phyloP scores from a whole-genome alignment of 1,140 invertebrate species.

The Idris sp. region DNA sequence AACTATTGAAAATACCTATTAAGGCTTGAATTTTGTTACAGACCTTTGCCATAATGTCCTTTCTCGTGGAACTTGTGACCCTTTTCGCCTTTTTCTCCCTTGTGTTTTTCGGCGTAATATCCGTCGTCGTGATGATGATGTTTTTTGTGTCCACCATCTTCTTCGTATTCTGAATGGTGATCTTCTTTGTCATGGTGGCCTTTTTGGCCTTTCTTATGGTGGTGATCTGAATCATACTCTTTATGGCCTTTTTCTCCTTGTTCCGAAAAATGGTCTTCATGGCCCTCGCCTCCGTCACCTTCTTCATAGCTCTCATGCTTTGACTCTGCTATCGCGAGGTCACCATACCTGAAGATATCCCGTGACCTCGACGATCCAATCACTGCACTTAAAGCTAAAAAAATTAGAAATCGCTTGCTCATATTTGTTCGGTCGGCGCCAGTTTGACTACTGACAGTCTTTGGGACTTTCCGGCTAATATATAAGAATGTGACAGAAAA shows the following conservation, averaged over 20 bases:
- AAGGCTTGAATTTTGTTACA: no score
- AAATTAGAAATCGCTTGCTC: conserved; percentile 11
- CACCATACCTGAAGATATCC: conserved; percentile 55
- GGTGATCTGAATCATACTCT: conserved; percentile 51
- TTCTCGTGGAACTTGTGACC: conserved; percentile 85
- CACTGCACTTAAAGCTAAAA: conserved; percentile 30
- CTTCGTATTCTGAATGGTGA: conserved; percentile 65
- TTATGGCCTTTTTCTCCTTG: conserved; percentile 36
- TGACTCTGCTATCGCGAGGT: conserved; percentile 69
- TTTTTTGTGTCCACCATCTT: conserved; percentile 62
- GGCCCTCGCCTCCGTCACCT: conserved; percentile 80
- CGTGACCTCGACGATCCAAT: conserved; percentile 33
- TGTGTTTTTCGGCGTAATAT: conserved; percentile 62
- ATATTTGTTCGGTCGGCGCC: conserved; percentile 22
- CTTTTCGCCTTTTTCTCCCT: conserved; percentile 65
- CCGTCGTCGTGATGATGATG: conserved; percentile 72
- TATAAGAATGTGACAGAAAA: conserved; percentile 67
- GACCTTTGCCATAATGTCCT: conserved; percentile 88
- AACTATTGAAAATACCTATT: no score
- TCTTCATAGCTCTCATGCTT: conserved; percentile 74
- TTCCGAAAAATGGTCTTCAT: conserved; percentile 75
- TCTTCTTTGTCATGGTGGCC: conserved; percentile 72
- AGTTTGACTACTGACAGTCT: conserved; percentile 59
- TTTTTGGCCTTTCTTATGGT: conserved; percentile 62
- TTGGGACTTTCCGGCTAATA: conserved; percentile 59